These are phyloP conservation scores for Silurus aristotelis DNA, from an alignment of 2,797 vertebrate genomes.

Conservation along the genomic window DNA sequence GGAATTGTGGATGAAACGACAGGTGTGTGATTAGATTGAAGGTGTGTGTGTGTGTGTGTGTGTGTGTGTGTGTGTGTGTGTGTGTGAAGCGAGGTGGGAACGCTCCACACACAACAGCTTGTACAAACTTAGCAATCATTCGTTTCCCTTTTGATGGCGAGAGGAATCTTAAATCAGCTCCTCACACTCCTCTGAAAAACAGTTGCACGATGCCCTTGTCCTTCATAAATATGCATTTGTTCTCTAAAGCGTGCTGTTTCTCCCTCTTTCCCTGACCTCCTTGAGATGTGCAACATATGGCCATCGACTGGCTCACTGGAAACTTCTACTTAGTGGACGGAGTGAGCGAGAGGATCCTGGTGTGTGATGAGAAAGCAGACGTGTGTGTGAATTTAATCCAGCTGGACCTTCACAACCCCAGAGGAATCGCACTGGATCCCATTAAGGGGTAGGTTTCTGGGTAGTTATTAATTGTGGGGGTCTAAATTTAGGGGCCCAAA, in stretches of 20 bases:
- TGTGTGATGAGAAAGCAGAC: conserved; percentile 74
- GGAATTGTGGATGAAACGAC: neutral
- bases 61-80: neutral
- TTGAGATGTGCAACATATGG: conserved; percentile 82
- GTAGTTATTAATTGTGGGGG: no score
- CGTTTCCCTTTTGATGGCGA: conserved; percentile 13
- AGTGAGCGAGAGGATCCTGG: conserved; percentile 79
- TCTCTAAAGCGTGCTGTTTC: neutral
- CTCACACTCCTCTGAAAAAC: neutral
- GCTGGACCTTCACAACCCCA: conserved; percentile 81
- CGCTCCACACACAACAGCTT: conserved; percentile 22
- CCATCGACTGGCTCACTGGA: conserved; percentile 83
- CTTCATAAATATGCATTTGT: conserved; percentile 28
- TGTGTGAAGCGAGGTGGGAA: neutral
- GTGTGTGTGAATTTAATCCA: conserved; percentile 80
- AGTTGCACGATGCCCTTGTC: neutral
- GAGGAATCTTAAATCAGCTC: conserved; percentile 40
- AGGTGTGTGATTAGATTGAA: neutral
- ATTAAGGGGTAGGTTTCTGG: conserved; percentile 74
- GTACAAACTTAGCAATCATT: conserved; percentile 34
- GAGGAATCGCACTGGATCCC: conserved; percentile 80
- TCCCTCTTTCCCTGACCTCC: conserved; percentile 43
- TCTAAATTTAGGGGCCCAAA: no score
- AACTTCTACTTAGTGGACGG: conserved; percentile 85
- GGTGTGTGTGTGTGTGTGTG: neutral